These are phyloP conservation scores for Lissocephala sabroskyi DNA, from an alignment of 2,888 invertebrate species.

Conservation along the genomic window DNA sequence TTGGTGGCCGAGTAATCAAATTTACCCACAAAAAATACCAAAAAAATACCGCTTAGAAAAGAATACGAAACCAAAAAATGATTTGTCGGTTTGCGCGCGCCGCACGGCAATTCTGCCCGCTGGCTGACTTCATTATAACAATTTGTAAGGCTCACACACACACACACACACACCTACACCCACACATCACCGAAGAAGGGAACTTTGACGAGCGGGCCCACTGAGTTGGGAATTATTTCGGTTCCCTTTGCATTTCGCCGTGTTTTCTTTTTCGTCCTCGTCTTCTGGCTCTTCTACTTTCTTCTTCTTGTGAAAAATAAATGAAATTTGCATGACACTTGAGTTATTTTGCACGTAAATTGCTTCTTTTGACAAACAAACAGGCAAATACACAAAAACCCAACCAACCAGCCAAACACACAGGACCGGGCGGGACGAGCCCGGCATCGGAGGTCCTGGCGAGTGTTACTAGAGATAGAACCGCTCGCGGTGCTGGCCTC, in stretches of 20 bases:
- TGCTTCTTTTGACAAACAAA: slow-evolving; percentile 68
- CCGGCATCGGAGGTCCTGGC: too few relatives aligned
- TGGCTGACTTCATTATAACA: slow-evolving; percentile 59
- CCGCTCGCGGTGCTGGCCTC: not conserved
- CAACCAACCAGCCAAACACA: slow-evolving; percentile 14
- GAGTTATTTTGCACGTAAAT: slow-evolving; percentile 72
- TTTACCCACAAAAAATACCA: too few relatives aligned
- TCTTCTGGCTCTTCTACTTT: slow-evolving; percentile 5
- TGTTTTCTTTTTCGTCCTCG: not conserved
- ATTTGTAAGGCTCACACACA: slow-evolving; percentile 34
- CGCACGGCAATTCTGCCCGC: slow-evolving; percentile 38
- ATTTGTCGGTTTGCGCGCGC: slow-evolving; percentile 21
- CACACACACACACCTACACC: not conserved
- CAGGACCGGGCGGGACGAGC: slow-evolving; percentile 4
- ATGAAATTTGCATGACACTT: slow-evolving; percentile 71
- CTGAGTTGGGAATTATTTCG: slow-evolving; percentile 41
- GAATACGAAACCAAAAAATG: slow-evolving; percentile 21
- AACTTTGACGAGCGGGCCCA: not conserved
- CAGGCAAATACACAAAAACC: slow-evolving; percentile 53
- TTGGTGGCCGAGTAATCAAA: too few relatives aligned
- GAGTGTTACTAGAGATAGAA: too few relatives aligned
- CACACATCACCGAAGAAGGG: not conserved
- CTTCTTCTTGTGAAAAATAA: slow-evolving; percentile 58
- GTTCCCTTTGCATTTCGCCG: not conserved
- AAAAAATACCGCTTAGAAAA: slow-evolving; percentile 22